A percentile compares a stretch with the other conserved stretches of the same genome.
Conservation (phyloP, 2,888 invertebrate species). For the Oligia latruncula region DNA sequence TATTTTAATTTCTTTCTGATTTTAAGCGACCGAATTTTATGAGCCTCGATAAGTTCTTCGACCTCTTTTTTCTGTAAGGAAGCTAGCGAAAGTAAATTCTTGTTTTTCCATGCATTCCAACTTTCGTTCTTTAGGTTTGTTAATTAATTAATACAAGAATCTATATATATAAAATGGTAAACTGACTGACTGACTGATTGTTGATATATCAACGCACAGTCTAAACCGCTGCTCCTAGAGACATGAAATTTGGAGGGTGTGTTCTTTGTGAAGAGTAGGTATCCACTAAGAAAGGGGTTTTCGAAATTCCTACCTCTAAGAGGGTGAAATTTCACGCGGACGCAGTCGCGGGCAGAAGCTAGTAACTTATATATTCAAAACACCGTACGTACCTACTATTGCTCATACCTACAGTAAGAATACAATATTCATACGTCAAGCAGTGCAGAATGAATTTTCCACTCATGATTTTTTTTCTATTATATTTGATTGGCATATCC, state of each 20-base stretch:
- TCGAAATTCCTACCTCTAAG: too few relatives aligned
- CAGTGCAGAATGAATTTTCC: background rate
- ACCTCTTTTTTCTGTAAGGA: constrained; percentile 62
- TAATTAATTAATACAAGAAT: constrained; percentile 41
- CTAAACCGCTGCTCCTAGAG: too few relatives aligned
- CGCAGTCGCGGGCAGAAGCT: too few relatives aligned
- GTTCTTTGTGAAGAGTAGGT: too few relatives aligned
- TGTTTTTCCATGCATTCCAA: constrained; percentile 53
- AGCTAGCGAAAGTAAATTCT: constrained; percentile 73
- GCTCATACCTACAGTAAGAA: constrained; percentile 6
- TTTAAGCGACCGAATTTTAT: constrained; percentile 34
- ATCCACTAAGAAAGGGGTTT: too few relatives aligned
- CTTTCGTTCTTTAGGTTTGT: constrained; percentile 53
- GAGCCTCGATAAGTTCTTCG: constrained; percentile 26
- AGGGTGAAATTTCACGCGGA: too few relatives aligned
- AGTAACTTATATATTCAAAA: constrained; percentile 44
- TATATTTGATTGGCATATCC: background rate
- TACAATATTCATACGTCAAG: constrained; percentile 6
- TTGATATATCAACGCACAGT: too few relatives aligned
- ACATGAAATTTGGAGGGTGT: too few relatives aligned
- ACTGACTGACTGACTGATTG: too few relatives aligned
- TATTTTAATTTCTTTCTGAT: constrained; percentile 33
- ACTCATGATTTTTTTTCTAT: background rate
- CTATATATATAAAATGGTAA: too few relatives aligned
- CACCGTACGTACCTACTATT: background rate